Evolutionary conservation across 2,888 invertebrate species (phyloP).

Genomic region (Caenorhabditis sp.): DNA sequence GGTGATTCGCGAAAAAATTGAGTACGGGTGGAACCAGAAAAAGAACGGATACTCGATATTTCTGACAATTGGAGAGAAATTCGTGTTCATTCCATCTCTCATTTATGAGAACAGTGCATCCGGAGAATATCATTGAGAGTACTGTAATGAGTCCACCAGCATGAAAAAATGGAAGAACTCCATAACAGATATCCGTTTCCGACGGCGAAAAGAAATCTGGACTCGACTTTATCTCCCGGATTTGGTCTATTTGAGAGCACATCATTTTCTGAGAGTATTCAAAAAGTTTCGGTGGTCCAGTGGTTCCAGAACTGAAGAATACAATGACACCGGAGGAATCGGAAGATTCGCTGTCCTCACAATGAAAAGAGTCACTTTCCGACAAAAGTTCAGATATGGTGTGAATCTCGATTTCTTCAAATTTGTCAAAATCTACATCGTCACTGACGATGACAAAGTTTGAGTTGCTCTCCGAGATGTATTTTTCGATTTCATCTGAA

Average conservation of each 20-base stretch:
- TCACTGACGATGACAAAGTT: constrained; percentile 47
- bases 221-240: constrained; percentile 43
- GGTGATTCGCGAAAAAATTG: constrained; percentile 63
- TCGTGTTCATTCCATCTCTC: constrained; percentile 67
- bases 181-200: constrained; percentile 63
- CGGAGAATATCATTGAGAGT: constrained; percentile 72
- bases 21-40: constrained; percentile 77
- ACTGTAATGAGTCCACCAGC: constrained; percentile 78
- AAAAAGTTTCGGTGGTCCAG: constrained; percentile 77
- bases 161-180: constrained; percentile 79
- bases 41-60: constrained; percentile 61
- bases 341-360: not conserved
- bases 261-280: constrained; percentile 68
- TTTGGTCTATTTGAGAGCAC: constrained; percentile 67
- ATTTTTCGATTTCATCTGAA: constrained; percentile 72
- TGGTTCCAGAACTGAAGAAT: constrained; percentile 80
- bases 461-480: constrained; percentile 46
- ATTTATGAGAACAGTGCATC: constrained; percentile 73
- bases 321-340: constrained; percentile 65
- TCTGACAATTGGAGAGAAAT: constrained; percentile 66
- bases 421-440: constrained; percentile 52
- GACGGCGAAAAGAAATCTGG: constrained; percentile 25
- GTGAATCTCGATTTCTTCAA: constrained; percentile 36
- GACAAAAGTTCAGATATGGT: constrained; percentile 9
- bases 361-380: not conserved